These are phyloP conservation scores for Apis florea DNA, from an alignment of 1,140 invertebrate species.

Conservation along the genomic window DNA sequence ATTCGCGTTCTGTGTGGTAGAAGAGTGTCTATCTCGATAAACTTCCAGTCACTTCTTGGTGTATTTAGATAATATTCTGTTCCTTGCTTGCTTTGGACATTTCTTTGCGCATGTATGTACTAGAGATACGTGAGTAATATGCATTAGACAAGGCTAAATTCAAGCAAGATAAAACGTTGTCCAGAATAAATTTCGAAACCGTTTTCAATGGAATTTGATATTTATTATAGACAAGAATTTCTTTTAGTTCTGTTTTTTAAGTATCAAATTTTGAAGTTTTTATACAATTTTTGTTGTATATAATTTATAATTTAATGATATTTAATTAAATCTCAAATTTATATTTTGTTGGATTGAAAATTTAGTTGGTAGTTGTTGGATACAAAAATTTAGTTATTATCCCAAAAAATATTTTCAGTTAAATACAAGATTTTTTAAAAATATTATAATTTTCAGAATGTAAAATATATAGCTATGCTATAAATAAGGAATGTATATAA, in stretches of 20 bases:
- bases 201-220: background rate
- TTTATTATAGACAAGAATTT: background rate
- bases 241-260: background rate
- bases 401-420: too few species aligned
- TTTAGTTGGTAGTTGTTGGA: too few species aligned
- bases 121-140: background rate
- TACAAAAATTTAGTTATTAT: too few species aligned
- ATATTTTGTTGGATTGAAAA: too few species aligned
- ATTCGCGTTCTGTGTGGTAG: slow-evolving; percentile 33
- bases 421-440: too few species aligned
- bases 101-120: background rate
- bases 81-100: background rate
- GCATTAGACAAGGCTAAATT: slow-evolving; percentile 19
- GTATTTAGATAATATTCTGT: slow-evolving; percentile 30
- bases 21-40: slow-evolving; percentile 45
- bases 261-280: background rate
- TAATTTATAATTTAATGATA: too few species aligned
- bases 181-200: background rate
- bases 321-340: too few species aligned
- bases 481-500: too few species aligned
- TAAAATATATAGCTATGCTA: too few species aligned
- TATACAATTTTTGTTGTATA: too few species aligned
- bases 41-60: slow-evolving; percentile 51
- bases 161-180: slow-evolving; percentile 1
- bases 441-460: too few species aligned